Evolutionary conservation across 1,140 invertebrate species (phyloP).

Genomic region (Leptoteleia sp.): DNA sequence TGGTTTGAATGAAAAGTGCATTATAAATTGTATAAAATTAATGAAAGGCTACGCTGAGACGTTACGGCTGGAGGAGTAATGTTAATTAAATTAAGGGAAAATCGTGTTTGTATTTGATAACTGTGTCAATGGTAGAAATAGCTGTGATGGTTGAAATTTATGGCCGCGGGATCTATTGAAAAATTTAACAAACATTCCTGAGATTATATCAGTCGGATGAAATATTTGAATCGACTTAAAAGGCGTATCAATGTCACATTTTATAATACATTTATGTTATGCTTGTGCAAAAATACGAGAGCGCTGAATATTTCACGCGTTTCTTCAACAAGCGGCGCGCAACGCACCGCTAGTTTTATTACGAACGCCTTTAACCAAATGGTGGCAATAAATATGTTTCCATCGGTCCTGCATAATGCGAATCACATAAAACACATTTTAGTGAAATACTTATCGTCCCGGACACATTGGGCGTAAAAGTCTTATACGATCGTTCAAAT

Average conservation of each 20-base stretch:
- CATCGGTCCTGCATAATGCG: slow-evolving; percentile 37
- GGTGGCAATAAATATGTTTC: slow-evolving; percentile 65
- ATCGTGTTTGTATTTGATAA: too few species aligned
- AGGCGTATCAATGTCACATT: slow-evolving; percentile 18
- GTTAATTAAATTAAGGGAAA: too few species aligned
- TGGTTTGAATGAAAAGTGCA: too few species aligned
- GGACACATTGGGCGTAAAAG: slow-evolving; percentile 63
- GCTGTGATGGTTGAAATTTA: too few species aligned
- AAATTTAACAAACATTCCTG: background rate
- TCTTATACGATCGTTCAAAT: slow-evolving; percentile 58
- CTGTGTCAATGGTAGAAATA: too few species aligned
- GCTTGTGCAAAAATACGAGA: slow-evolving; percentile 23
- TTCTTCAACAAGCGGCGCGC: slow-evolving; percentile 10
- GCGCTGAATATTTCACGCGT: slow-evolving; percentile 20
- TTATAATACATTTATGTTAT: slow-evolving; percentile 43
- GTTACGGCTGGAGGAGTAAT: too few species aligned
- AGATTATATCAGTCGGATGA: background rate
- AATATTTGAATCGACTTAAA: slow-evolving; percentile 7
- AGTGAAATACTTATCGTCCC: slow-evolving; percentile 70
- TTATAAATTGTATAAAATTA: too few species aligned
- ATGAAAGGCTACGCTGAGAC: too few species aligned
- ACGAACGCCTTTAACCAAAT: slow-evolving; percentile 54
- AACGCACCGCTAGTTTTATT: slow-evolving; percentile 66
- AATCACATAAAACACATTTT: slow-evolving; percentile 69
- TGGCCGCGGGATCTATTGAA: too few species aligned